Evolutionary conservation across 2,888 invertebrate species (phyloP).

Genomic region (Macrophya annulata): DNA sequence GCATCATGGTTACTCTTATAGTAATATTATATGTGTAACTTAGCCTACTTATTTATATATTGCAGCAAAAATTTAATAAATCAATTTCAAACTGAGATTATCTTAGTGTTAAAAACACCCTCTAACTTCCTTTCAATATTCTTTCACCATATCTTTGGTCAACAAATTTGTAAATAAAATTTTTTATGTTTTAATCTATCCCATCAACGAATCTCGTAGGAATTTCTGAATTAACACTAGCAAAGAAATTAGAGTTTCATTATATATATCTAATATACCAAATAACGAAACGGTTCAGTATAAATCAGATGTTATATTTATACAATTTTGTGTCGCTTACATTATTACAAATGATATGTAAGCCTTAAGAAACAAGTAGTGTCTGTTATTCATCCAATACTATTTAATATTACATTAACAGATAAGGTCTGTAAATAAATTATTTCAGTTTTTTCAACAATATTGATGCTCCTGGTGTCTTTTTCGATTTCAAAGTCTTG

Average conservation of each 20-base stretch:
- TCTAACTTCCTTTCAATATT: not conserved
- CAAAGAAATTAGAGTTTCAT: not conserved
- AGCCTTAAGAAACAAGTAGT: conserved; percentile 30
- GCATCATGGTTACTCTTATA: conserved; percentile 51
- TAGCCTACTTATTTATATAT: conserved; percentile 59
- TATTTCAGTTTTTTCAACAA: conserved; percentile 81
- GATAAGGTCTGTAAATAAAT: conserved; percentile 49
- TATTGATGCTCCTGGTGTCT: conserved; percentile 84
- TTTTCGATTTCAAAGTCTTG: conserved; percentile 81
- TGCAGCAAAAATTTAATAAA: conserved; percentile 56
- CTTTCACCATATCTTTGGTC: not conserved
- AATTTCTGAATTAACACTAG: not conserved
- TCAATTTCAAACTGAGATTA: conserved; percentile 48
- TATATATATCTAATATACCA: not conserved
- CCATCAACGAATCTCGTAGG: not conserved
- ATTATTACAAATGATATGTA: conserved; percentile 22
- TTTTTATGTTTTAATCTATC: not conserved
- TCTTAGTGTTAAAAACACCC: too few species aligned
- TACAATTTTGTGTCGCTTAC: conserved; percentile 20
- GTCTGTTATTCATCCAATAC: conserved; percentile 46
- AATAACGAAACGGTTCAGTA: not conserved
- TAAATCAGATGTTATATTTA: conserved; percentile 38
- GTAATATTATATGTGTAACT: conserved; percentile 56
- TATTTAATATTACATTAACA: conserved; percentile 58
- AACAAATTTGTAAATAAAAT: not conserved